Evolutionary conservation across 2,888 invertebrate species (phyloP).

Genomic region (Sipha maydis): DNA sequence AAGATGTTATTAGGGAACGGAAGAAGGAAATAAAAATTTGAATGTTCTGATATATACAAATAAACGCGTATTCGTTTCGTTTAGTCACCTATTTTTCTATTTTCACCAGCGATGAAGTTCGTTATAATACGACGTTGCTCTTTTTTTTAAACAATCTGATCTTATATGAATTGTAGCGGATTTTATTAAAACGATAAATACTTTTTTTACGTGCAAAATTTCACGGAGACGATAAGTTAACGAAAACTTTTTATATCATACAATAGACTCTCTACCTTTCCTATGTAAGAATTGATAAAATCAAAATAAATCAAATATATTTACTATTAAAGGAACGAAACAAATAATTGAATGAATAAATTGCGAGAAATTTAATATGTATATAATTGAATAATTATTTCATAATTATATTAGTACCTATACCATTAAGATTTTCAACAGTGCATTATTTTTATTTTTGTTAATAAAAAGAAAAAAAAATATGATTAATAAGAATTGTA

Average conservation of each 20-base stretch:
- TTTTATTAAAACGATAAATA: slow-evolving; percentile 10
- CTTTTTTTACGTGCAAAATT: neutral
- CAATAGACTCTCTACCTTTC: neutral
- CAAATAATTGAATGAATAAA: neutral
- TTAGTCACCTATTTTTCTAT: slow-evolving; percentile 5
- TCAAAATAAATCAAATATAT: neutral
- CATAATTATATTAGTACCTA: neutral
- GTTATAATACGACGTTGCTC: neutral
- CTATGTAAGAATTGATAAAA: neutral
- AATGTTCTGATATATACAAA: neutral
- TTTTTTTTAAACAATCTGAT: neutral
- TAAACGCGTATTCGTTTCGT: neutral
- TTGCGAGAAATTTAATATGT: neutral
- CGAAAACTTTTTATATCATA: neutral
- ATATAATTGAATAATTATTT: slow-evolving; percentile 4
- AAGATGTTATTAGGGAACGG: neutral
- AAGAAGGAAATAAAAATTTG: neutral
- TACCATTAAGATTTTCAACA: slow-evolving; percentile 1
- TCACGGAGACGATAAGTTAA: neutral
- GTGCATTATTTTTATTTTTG: neutral
- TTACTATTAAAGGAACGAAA: neutral
- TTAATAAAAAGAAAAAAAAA: neutral
- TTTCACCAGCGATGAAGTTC: neutral
- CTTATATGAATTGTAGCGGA: neutral
- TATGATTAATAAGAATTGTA: neutral